Percentiles rank a stretch among this genome's conserved stretches.
Evolutionary conservation across 2,113 vertebrate species (phyloP).

Genomic region (Eclectus roratus): DNA sequence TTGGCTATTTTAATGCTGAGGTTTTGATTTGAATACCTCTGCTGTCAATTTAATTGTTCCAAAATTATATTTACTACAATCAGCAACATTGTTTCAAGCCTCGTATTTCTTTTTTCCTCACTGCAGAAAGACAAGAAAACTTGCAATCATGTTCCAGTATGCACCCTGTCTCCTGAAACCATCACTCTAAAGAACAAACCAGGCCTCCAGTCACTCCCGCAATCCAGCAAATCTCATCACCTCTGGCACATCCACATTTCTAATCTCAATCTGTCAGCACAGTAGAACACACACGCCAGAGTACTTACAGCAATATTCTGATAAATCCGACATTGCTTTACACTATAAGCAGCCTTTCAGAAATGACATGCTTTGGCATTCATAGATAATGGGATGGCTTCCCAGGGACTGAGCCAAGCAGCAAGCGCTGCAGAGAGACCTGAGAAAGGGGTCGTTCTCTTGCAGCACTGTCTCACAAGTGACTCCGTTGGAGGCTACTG

Average conservation of each 20-base stretch:
- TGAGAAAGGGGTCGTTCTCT: not conserved
- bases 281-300: not conserved
- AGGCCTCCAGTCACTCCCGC: not conserved
- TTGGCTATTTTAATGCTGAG: not conserved
- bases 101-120: not conserved
- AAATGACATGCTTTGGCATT: not conserved
- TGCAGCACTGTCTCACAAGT: not conserved
- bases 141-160: not conserved
- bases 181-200: conserved; percentile 13
- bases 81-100: not conserved
- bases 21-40: not conserved
- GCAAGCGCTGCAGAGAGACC: not conserved
- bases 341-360: conserved; percentile 21
- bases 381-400: not conserved
- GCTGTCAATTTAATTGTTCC: not conserved
- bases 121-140: not conserved
- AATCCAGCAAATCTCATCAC: conserved; percentile 48
- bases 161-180: not conserved
- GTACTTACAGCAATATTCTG: conserved; percentile 17
- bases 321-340: conserved; percentile 36
- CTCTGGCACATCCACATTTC: not conserved
- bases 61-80: not conserved
- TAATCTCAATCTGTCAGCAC: conserved; percentile 49
- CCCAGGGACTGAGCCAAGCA: not conserved
- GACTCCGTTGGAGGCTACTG: not conserved